A percentile compares a stretch with the other conserved stretches of the same genome.
phyloP scores from a whole-genome alignment of 1,140 invertebrate genomes.

The Temnothorax nylanderi region DNA sequence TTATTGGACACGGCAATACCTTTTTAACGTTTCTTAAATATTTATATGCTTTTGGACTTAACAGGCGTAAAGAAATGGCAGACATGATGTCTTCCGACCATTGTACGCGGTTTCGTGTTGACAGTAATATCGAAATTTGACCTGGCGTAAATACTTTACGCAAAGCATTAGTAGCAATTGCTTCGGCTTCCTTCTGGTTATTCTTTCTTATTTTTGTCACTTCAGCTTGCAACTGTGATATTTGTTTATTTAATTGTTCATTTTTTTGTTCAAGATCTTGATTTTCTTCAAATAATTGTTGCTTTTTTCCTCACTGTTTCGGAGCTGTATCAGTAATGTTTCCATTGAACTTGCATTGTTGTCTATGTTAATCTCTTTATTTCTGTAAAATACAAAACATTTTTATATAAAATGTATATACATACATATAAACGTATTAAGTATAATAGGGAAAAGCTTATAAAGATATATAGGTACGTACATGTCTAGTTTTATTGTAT shows the following conservation, averaged over 20 bases:
- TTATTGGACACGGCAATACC: background rate
- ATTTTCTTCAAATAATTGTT: no score
- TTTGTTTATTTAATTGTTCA: background rate
- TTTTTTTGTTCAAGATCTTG: background rate
- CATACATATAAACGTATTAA: no score
- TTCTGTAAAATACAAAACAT: no score
- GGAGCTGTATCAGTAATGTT: no score
- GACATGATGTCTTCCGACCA: constrained; percentile 10
- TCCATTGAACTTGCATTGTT: no score
- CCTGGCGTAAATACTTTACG: background rate
- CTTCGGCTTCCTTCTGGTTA: background rate
- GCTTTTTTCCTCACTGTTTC: no score
- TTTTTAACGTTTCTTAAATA: background rate
- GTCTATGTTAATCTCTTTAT: no score
- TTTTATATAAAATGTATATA: no score
- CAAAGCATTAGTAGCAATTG: background rate
- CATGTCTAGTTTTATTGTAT: no score
- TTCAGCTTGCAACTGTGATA: background rate
- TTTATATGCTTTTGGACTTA: background rate
- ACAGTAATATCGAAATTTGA: background rate
- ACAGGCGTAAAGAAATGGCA: background rate
- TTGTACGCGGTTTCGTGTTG: background rate
- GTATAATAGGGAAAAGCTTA: no score
- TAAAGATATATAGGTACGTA: no score
- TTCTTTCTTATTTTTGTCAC: background rate